Percentiles rank a stretch among this genome's conserved stretches.
phyloP scores from a whole-genome alignment of 2,888 invertebrate species.

The Lasioglossum lativentre region DNA sequence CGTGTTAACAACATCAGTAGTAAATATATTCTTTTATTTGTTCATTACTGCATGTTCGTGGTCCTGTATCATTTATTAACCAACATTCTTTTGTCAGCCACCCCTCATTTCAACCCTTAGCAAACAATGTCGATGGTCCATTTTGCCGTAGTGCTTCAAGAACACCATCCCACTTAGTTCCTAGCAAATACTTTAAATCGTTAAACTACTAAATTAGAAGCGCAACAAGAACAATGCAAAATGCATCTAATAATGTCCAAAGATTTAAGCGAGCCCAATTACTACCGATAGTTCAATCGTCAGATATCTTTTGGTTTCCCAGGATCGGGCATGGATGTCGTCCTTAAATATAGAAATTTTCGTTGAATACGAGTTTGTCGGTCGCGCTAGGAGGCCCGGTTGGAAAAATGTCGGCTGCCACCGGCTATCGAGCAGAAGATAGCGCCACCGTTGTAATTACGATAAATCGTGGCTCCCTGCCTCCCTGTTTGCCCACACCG shows the following conservation, averaged over 20 bases:
- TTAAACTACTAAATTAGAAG: not conserved
- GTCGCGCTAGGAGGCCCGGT: constrained; percentile 7
- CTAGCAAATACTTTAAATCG: too few species aligned
- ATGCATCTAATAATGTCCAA: not conserved
- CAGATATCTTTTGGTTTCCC: not conserved
- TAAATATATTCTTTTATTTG: too few species aligned
- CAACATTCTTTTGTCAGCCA: too few species aligned
- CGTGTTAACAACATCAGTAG: too few species aligned
- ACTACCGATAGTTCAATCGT: not conserved
- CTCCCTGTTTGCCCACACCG: constrained; percentile 25
- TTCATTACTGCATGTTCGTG: too few species aligned
- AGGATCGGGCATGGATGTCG: not conserved
- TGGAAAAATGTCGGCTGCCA: constrained; percentile 28
- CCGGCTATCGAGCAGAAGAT: constrained; percentile 36
- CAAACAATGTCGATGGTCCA: not conserved
- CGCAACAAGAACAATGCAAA: not conserved
- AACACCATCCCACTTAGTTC: too few species aligned
- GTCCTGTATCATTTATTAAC: too few species aligned
- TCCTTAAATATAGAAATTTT: not conserved
- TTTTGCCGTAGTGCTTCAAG: not conserved
- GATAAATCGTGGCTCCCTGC: constrained; percentile 58
- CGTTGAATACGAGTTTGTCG: constrained; percentile 10
- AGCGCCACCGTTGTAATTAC: constrained; percentile 56
- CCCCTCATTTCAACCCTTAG: not conserved
- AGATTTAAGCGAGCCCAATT: not conserved